Percentiles rank a stretch among this genome's conserved stretches.
phyloP scores from a whole-genome alignment of 1,140 invertebrate species.

The Rhopalosiphum maidis region DNA sequence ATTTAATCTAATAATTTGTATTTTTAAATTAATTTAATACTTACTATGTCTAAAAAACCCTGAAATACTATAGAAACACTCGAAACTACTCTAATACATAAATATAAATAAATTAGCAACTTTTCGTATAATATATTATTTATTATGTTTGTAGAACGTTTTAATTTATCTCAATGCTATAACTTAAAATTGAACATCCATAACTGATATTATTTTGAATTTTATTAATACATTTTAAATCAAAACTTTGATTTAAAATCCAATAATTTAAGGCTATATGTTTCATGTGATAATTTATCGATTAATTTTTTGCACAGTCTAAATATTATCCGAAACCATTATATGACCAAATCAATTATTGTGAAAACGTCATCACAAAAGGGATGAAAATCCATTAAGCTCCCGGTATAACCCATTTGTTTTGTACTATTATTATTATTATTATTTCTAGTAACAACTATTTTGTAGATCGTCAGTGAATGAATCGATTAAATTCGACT shows the following conservation, averaged over 20 bases:
- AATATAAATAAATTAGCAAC: neutral
- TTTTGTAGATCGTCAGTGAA: conserved; percentile 36
- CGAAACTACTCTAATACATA: neutral
- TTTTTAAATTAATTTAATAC: neutral
- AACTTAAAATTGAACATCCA: neutral
- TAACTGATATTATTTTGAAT: neutral
- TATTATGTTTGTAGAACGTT: neutral
- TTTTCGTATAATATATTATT: neutral
- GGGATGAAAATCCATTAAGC: conserved; percentile 54
- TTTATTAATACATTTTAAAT: neutral
- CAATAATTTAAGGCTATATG: neutral
- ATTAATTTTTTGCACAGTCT: neutral
- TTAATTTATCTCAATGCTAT: neutral
- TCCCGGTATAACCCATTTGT: conserved; percentile 49
- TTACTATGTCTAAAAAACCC: neutral
- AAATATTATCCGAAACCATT: conserved; percentile 51
- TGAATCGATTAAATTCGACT: conserved; percentile 55
- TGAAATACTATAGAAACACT: neutral
- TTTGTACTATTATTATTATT: conserved; percentile 45
- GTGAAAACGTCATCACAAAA: conserved; percentile 53
- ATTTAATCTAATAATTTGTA: neutral
- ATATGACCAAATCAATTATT: conserved; percentile 36
- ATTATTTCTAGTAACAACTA: conserved; percentile 38
- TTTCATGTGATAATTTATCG: neutral
- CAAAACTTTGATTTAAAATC: neutral